Percentiles rank a stretch among this genome's conserved stretches.
These are phyloP conservation scores for Ormyrus rosae DNA, from an alignment of 2,888 invertebrate genomes.

Conservation along the genomic window DNA sequence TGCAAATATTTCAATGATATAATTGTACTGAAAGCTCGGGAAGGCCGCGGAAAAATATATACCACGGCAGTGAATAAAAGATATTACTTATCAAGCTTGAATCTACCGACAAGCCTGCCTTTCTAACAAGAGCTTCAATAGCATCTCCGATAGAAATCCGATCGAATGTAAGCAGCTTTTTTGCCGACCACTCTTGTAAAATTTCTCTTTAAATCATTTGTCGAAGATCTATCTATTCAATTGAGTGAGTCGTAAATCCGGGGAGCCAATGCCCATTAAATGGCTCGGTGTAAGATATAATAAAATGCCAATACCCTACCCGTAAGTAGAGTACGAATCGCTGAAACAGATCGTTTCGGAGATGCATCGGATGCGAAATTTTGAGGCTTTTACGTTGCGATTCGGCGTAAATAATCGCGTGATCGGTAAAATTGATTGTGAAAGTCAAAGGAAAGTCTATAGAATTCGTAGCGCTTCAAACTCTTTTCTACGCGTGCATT, in stretches of 20 bases:
- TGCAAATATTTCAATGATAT: too few relatives aligned
- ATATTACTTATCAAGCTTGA: constrained; percentile 45
- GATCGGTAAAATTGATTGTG: too few relatives aligned
- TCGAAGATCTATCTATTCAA: constrained; percentile 6
- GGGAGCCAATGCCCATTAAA: neutral
- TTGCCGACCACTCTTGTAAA: constrained; percentile 13
- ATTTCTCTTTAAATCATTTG: constrained; percentile 26
- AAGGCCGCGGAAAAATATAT: neutral
- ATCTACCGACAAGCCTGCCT: constrained; percentile 22
- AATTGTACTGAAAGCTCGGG: neutral
- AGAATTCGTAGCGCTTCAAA: too few relatives aligned
- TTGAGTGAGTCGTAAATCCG: constrained; percentile 18
- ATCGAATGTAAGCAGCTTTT: constrained; percentile 31
- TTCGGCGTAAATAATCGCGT: too few relatives aligned
- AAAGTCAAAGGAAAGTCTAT: too few relatives aligned
- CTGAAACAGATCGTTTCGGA: neutral
- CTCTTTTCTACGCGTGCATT: too few relatives aligned
- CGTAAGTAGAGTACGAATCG: neutral
- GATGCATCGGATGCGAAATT: too few relatives aligned
- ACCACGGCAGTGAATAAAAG: constrained; percentile 26
- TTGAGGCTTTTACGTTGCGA: too few relatives aligned
- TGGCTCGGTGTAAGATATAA: constrained; percentile 5
- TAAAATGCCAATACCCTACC: constrained; percentile 20
- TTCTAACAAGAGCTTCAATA: constrained; percentile 20
- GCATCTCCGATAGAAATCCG: constrained; percentile 25